Evolutionary conservation across 2,888 invertebrate species (phyloP).

Genomic region (Nebria brevicollis): DNA sequence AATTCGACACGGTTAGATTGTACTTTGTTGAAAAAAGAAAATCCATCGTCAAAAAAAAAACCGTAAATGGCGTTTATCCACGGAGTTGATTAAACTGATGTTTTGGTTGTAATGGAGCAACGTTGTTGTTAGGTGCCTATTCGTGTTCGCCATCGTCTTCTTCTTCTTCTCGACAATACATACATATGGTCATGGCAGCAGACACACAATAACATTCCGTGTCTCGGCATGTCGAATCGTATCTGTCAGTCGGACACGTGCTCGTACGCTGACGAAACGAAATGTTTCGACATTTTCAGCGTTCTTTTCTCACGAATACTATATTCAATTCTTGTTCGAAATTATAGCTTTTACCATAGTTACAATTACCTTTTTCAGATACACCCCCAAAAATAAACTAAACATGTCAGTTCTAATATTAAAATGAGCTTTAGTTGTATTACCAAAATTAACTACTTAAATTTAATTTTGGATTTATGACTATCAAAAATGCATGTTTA

Average conservation of each 20-base stretch:
- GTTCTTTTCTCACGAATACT: neutral
- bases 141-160: neutral
- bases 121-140: neutral
- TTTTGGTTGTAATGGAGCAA: constrained; percentile 32
- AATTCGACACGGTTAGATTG: constrained; percentile 35
- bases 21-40: constrained; percentile 14
- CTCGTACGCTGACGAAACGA: neutral
- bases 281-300: neutral
- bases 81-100: constrained; percentile 45
- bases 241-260: neutral
- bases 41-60: neutral
- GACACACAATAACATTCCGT: constrained; percentile 1
- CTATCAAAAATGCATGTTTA: too few relatives aligned
- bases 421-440: too few relatives aligned
- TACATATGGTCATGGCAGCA: neutral
- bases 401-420: too few relatives aligned
- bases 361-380: too few relatives aligned
- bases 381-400: too few relatives aligned
- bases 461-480: too few relatives aligned
- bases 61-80: constrained; percentile 37
- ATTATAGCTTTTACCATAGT: neutral
- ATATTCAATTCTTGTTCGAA: neutral
- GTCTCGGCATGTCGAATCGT: neutral
- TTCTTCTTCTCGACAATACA: neutral
- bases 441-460: too few relatives aligned